Conservation (phyloP, 2,113 vertebrate genomes). For the Plectropomus leopardus region DNA sequence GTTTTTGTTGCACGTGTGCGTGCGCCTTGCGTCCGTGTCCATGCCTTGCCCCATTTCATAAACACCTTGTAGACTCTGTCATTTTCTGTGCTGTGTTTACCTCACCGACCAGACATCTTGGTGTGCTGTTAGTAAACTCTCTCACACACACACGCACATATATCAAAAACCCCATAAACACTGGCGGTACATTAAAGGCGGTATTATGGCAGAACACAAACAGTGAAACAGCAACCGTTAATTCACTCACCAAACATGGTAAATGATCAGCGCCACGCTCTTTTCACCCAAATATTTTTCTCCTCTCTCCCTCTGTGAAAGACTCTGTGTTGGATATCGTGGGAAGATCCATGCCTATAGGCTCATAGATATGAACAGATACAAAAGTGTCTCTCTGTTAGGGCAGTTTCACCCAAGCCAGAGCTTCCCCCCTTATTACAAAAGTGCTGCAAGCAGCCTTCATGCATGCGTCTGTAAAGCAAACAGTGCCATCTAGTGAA, state of each 20-base stretch:
- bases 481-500: constrained; percentile 89
- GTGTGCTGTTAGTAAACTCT: constrained; percentile 83
- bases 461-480: constrained; percentile 79
- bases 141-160: constrained; percentile 25
- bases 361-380: constrained; percentile 65
- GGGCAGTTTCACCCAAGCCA: constrained; percentile 51
- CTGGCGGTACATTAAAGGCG: constrained; percentile 53
- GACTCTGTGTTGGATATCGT: constrained; percentile 43
- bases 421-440: constrained; percentile 46
- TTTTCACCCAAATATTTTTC: constrained; percentile 51
- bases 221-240: constrained; percentile 55
- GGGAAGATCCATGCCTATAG: constrained; percentile 61
- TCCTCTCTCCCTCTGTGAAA: constrained; percentile 29
- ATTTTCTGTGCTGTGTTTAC: constrained; percentile 84
- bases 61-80: constrained; percentile 83
- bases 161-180: constrained; percentile 51
- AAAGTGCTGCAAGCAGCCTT: neutral
- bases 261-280: constrained; percentile 51
- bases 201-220: constrained; percentile 43
- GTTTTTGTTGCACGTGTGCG: constrained; percentile 50
- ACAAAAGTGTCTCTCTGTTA: constrained; percentile 64
- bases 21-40: constrained; percentile 60
- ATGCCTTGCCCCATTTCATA: constrained; percentile 75
- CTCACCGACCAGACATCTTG: constrained; percentile 78
- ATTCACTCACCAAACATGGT: constrained; percentile 59